Percentiles rank a stretch among this genome's conserved stretches.
Conservation (phyloP, 2,888 invertebrate genomes). For the Busseola fusca region DNA sequence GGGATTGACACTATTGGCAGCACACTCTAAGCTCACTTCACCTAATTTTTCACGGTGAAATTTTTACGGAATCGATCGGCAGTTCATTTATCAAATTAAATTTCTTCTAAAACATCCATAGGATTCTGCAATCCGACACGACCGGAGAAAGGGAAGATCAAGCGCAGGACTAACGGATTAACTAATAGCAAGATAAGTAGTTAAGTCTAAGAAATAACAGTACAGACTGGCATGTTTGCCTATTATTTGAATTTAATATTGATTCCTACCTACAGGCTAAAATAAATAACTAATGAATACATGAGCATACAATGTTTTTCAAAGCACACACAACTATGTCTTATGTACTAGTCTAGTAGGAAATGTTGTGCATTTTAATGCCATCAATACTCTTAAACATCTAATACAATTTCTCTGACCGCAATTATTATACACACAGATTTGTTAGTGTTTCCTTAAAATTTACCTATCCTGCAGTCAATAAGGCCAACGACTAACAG, state of each 20-base stretch:
- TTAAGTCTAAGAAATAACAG: slow-evolving; percentile 1
- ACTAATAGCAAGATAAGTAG: slow-evolving; percentile 9
- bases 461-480: slow-evolving; percentile 20
- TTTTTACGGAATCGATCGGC: too few species aligned
- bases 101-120: too few species aligned
- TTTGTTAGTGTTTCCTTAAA: slow-evolving; percentile 15
- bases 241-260: slow-evolving; percentile 1
- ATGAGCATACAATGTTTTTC: neutral
- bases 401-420: slow-evolving; percentile 2
- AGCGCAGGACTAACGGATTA: neutral
- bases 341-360: neutral
- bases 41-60: too few species aligned
- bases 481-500: slow-evolving; percentile 1
- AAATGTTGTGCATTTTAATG: neutral
- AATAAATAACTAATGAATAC: slow-evolving; percentile 35
- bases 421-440: slow-evolving; percentile 35
- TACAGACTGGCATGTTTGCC: neutral
- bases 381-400: neutral
- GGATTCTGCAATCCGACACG: too few species aligned
- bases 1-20: too few species aligned
- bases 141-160: neutral
- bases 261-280: slow-evolving; percentile 37
- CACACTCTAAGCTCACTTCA: too few species aligned
- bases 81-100: too few species aligned
- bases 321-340: neutral